These are phyloP conservation scores for Cathartes aura DNA, from an alignment of 2,113 vertebrate species.

Conservation along the genomic window DNA sequence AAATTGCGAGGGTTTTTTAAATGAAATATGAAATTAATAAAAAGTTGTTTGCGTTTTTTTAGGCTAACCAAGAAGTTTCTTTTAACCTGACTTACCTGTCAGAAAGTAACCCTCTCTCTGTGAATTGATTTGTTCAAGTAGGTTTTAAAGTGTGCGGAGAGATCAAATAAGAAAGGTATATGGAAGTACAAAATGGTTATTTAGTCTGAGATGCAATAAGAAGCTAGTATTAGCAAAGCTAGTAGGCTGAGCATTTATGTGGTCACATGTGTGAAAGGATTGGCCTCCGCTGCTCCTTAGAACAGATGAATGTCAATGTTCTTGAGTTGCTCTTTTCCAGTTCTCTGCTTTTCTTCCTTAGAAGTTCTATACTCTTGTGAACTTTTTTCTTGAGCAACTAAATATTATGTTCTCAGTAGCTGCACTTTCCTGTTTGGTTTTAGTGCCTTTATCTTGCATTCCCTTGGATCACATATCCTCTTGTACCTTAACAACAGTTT, in stretches of 20 bases:
- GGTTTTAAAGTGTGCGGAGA: background rate
- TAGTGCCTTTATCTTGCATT: background rate
- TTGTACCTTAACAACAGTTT: background rate
- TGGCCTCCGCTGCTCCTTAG: background rate
- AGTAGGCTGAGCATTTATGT: background rate
- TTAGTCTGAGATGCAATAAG: background rate
- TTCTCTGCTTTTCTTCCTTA: background rate
- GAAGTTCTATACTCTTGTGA: background rate
- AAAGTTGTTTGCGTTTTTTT: background rate
- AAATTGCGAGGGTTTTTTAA: accelerated
- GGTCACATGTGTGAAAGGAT: accelerated
- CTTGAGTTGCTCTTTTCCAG: background rate
- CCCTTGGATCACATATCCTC: background rate
- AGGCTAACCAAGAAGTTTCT: background rate
- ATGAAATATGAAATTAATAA: background rate
- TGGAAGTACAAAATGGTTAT: background rate
- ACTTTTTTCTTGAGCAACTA: background rate
- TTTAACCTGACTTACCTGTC: background rate
- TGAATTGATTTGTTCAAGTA: background rate
- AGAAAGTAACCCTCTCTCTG: background rate
- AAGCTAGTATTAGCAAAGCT: background rate
- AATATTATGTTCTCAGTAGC: background rate
- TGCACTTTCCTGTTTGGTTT: background rate
- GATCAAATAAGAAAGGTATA: background rate
- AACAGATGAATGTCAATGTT: background rate